Percentiles rank a stretch among this genome's conserved stretches.
Conservation (phyloP, 1,140 invertebrate genomes). For the Rhopalosiphum padi region DNA sequence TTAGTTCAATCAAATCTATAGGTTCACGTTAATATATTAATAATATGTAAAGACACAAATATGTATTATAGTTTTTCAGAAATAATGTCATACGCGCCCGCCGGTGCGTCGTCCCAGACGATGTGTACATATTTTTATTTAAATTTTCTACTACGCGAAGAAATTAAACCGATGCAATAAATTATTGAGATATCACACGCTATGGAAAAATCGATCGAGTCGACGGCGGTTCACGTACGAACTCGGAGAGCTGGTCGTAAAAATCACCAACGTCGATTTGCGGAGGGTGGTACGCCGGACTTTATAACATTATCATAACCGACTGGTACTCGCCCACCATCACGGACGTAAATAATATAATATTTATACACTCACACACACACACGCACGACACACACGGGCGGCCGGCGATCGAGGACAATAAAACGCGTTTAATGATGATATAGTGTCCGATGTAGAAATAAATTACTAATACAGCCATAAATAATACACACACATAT, state of each 20-base stretch:
- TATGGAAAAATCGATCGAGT: not conserved
- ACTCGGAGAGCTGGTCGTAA: not conserved
- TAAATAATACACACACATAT: not conserved
- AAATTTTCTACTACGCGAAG: too few relatives aligned
- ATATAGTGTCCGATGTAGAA: conserved; percentile 12
- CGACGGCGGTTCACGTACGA: not conserved
- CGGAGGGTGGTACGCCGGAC: too few relatives aligned
- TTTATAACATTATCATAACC: not conserved
- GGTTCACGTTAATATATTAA: too few relatives aligned
- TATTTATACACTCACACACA: not conserved
- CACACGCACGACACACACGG: not conserved
- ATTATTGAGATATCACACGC: not conserved
- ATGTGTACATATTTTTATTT: too few relatives aligned
- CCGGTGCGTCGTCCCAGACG: too few relatives aligned
- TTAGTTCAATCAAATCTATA: too few relatives aligned
- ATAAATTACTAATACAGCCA: conserved; percentile 10
- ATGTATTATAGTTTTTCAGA: too few relatives aligned
- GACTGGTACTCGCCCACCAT: not conserved
- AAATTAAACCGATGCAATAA: not conserved
- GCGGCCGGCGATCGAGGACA: not conserved
- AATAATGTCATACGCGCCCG: too few relatives aligned
- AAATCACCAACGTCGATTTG: not conserved
- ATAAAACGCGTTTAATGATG: conserved; percentile 42
- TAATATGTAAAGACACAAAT: too few relatives aligned
- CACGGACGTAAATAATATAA: not conserved